A percentile compares a stretch with the other conserved stretches of the same genome.
phyloP scores from a whole-genome alignment of 2,797 vertebrate genomes.

The Sciaenops ocellatus region DNA sequence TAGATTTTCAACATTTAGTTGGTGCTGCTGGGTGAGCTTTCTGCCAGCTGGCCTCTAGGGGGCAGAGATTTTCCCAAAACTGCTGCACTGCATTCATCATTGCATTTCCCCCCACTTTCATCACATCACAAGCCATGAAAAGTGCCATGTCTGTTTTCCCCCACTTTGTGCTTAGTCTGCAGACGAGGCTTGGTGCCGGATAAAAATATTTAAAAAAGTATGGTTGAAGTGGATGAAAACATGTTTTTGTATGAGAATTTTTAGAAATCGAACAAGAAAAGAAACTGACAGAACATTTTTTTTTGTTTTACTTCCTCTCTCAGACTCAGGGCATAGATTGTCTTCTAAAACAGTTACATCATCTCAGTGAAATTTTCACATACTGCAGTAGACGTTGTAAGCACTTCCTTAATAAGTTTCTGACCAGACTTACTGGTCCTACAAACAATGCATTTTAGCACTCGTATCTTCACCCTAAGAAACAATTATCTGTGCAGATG shows the following conservation, averaged over 20 bases:
- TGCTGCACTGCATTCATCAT: constrained; percentile 16
- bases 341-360: constrained; percentile 68
- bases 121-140: constrained; percentile 73
- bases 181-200: constrained; percentile 23
- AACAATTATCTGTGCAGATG: background rate
- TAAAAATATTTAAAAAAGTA: constrained; percentile 18
- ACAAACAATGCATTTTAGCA: constrained; percentile 1
- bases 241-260: constrained; percentile 9
- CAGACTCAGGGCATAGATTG: constrained; percentile 29
- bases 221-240: background rate
- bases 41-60: constrained; percentile 61
- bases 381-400: constrained; percentile 59
- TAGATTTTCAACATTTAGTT: constrained; percentile 38
- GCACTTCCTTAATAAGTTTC: constrained; percentile 53
- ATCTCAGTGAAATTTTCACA: constrained; percentile 70
- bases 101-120: constrained; percentile 14
- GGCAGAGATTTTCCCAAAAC: constrained; percentile 54
- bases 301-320: constrained; percentile 13
- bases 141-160: constrained; percentile 70
- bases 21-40: constrained; percentile 29
- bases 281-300: constrained; percentile 2
- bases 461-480: background rate
- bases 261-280: constrained; percentile 5
- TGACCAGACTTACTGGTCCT: constrained; percentile 32
- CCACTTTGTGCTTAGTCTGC: constrained; percentile 47